Conservation (phyloP, 1,140 invertebrate genomes). For the Orchesella cincta region DNA sequence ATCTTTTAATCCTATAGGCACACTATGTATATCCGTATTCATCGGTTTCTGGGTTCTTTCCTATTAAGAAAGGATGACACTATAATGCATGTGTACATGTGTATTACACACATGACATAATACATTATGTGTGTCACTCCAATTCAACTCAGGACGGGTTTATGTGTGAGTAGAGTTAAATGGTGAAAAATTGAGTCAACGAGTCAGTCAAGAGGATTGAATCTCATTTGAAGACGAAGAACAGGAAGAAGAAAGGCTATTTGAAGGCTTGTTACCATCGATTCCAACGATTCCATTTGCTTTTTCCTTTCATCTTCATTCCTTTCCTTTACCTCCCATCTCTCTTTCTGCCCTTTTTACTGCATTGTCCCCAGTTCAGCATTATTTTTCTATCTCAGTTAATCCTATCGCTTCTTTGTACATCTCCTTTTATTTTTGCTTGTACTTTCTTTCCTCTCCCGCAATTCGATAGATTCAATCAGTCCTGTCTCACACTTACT, state of each 20-base stretch:
- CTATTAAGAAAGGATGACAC: too few species aligned
- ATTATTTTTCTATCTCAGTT: background rate
- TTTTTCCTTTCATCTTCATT: background rate
- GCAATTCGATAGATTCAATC: constrained; percentile 12
- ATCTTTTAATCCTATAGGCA: too few species aligned
- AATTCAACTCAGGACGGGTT: too few species aligned
- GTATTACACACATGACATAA: too few species aligned
- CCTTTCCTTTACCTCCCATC: background rate
- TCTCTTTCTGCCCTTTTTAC: background rate
- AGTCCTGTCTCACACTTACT: background rate
- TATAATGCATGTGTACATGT: too few species aligned
- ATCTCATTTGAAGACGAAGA: too few species aligned
- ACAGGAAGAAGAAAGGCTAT: too few species aligned
- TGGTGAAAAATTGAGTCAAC: constrained; percentile 21
- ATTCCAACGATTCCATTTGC: constrained; percentile 23
- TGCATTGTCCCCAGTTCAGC: background rate
- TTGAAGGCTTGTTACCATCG: background rate
- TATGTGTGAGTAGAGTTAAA: background rate
- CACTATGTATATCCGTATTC: too few species aligned
- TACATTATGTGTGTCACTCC: too few species aligned
- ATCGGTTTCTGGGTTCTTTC: too few species aligned
- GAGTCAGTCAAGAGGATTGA: constrained; percentile 24
- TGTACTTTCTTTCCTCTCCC: constrained; percentile 6
- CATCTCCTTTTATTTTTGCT: background rate
- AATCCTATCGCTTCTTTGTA: background rate